Evolutionary conservation across 1,140 invertebrate species (phyloP).

Genomic region (Asbolus verrucosus): DNA sequence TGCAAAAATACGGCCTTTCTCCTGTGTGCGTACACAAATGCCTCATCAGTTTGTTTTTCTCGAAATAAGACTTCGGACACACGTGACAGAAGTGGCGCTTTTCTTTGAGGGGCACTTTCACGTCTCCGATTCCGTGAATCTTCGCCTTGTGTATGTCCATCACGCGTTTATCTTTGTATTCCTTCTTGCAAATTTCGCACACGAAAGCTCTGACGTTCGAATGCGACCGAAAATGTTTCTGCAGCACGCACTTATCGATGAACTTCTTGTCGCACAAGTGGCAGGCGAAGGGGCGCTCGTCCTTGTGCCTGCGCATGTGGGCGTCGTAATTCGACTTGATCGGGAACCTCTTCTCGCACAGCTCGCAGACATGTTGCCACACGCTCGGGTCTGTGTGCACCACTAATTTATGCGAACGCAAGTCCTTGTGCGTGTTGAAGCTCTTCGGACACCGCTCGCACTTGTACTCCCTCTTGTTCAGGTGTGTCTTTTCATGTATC

Average conservation of each 20-base stretch:
- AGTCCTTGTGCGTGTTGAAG: conserved; percentile 64
- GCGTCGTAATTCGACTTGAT: conserved; percentile 56
- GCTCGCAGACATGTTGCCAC: conserved; percentile 59
- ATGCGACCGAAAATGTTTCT: conserved; percentile 59
- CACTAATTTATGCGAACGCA: conserved; percentile 55
- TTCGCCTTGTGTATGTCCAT: conserved; percentile 48
- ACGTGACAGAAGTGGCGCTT: conserved; percentile 57
- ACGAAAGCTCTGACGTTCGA: conserved; percentile 54
- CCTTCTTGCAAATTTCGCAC: conserved; percentile 54
- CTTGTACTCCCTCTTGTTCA: conserved; percentile 77
- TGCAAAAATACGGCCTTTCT: conserved; percentile 76
- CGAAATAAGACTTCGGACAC: conserved; percentile 69
- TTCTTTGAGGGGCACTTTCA: conserved; percentile 51
- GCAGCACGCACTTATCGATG: conserved; percentile 54
- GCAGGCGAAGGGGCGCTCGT: conserved; percentile 78
- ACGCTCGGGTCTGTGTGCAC: conserved; percentile 54
- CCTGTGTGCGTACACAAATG: conserved; percentile 78
- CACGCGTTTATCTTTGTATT: conserved; percentile 54
- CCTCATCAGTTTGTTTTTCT: conserved; percentile 70
- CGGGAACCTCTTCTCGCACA: conserved; percentile 61
- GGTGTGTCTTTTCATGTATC: conserved; percentile 70
- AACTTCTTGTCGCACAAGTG: conserved; percentile 81
- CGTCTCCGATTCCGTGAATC: conserved; percentile 31
- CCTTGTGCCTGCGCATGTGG: conserved; percentile 56
- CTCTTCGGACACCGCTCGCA: conserved; percentile 75